Conservation (phyloP, 1,140 invertebrate species). For the Drosophila varians region DNA sequence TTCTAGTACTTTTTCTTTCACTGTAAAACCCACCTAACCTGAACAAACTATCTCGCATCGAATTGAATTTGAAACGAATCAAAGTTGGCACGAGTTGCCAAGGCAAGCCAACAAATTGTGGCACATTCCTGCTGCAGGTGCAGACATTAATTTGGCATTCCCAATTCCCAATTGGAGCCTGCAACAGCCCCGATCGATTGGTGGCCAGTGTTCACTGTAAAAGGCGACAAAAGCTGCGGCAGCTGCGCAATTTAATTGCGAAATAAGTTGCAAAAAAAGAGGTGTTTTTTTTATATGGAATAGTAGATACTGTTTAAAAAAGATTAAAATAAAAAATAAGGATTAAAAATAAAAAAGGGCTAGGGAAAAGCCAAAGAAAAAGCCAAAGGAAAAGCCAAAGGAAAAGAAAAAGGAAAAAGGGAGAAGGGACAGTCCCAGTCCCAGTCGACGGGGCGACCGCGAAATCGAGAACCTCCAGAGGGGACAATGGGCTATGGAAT, state of each 20-base stretch:
- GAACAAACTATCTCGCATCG: not conserved
- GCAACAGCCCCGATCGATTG: slow-evolving; percentile 31
- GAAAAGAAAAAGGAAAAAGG: not conserved
- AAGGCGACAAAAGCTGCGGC: slow-evolving; percentile 12
- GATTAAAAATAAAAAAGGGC: not conserved
- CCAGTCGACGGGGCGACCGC: slow-evolving; percentile 55
- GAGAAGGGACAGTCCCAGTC: slow-evolving; percentile 8
- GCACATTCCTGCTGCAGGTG: slow-evolving; percentile 51
- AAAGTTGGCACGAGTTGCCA: slow-evolving; percentile 24
- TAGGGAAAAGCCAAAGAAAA: not conserved
- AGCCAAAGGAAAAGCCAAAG: not conserved
- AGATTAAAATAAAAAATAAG: not conserved
- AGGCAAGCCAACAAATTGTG: slow-evolving; percentile 23
- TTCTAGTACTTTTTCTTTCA: not conserved
- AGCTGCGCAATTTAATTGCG: slow-evolving; percentile 54
- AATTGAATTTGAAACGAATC: slow-evolving; percentile 1
- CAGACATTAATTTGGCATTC: slow-evolving; percentile 57
- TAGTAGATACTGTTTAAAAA: not conserved
- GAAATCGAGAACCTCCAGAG: slow-evolving; percentile 58
- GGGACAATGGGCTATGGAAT: slow-evolving; percentile 41
- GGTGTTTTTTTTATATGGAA: not conserved
- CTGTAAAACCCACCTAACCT: not conserved
- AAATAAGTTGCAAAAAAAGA: not conserved
- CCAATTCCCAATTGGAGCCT: slow-evolving; percentile 35
- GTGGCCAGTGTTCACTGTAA: not conserved